Evolutionary conservation across 2,113 vertebrate genomes (phyloP).

Genomic region (Peromyscus polionotus): DNA sequence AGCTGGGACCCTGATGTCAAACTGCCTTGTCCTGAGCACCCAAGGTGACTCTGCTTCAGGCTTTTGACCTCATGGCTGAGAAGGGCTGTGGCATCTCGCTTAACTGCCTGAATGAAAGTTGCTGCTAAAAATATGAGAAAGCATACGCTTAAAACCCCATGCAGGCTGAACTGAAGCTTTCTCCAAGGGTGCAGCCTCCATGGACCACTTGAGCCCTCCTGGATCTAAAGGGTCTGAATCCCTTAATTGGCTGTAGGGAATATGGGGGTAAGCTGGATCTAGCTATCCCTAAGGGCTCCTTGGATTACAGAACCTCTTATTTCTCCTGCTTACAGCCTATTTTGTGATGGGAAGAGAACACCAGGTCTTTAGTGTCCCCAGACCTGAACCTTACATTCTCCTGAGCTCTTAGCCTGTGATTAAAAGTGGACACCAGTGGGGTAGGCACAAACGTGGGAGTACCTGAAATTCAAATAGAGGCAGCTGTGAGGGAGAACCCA

Average conservation of each 20-base stretch:
- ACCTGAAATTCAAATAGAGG: too few relatives aligned
- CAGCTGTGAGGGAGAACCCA: too few relatives aligned
- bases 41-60: background rate
- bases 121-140: background rate
- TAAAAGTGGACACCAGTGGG: background rate
- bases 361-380: too few relatives aligned
- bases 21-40: background rate
- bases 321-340: background rate
- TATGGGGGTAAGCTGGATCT: too few relatives aligned
- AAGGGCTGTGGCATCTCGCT: background rate
- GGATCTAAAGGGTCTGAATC: too few relatives aligned
- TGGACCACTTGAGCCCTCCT: background rate
- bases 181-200: background rate
- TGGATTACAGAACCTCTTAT: background rate
- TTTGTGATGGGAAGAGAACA: background rate
- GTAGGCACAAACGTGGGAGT: too few relatives aligned
- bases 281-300: too few relatives aligned
- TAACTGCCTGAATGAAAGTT: background rate
- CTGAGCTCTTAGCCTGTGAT: fast-evolving
- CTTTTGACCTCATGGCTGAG: too few relatives aligned
- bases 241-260: too few relatives aligned
- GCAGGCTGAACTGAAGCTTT: background rate
- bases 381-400: background rate
- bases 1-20: background rate
- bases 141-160: background rate